phyloP scores from a whole-genome alignment of 2,888 invertebrate genomes.

The Agapostemon virescens region DNA sequence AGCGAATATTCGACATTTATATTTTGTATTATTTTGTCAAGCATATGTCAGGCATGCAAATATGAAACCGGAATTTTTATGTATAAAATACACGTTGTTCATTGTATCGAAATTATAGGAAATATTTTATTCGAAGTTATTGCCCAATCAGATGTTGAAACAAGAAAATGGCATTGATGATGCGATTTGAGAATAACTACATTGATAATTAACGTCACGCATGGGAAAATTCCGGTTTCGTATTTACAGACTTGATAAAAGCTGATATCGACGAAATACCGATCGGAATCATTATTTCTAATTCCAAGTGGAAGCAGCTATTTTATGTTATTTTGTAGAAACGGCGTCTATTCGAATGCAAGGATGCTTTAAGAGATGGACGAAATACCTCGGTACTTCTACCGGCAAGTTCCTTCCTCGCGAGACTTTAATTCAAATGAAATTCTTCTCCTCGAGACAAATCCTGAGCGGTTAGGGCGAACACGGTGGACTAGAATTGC shows the following conservation, averaged over 20 bases:
- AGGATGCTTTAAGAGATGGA: not conserved
- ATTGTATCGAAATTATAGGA: no score
- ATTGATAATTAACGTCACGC: no score
- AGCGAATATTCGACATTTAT: not conserved
- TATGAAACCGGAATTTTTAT: no score
- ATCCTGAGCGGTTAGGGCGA: not conserved
- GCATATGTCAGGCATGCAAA: no score
- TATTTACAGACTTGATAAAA: no score
- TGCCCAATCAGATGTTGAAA: no score
- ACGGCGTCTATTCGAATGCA: constrained; percentile 1
- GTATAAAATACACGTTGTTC: no score
- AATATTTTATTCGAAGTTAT: no score
- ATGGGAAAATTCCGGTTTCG: no score
- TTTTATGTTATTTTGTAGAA: not conserved
- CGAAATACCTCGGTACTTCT: constrained; percentile 5
- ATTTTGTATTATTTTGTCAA: not conserved
- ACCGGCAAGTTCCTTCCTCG: not conserved
- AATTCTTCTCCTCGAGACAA: constrained; percentile 1
- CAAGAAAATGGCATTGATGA: no score
- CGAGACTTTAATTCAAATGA: constrained; percentile 2
- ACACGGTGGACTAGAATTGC: not conserved
- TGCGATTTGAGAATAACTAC: no score
- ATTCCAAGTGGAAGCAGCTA: not conserved
- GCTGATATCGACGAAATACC: not conserved
- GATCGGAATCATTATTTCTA: not conserved